Evolutionary conservation across 2,797 vertebrate genomes (phyloP).

Genomic region (Neostethus bicornis): DNA sequence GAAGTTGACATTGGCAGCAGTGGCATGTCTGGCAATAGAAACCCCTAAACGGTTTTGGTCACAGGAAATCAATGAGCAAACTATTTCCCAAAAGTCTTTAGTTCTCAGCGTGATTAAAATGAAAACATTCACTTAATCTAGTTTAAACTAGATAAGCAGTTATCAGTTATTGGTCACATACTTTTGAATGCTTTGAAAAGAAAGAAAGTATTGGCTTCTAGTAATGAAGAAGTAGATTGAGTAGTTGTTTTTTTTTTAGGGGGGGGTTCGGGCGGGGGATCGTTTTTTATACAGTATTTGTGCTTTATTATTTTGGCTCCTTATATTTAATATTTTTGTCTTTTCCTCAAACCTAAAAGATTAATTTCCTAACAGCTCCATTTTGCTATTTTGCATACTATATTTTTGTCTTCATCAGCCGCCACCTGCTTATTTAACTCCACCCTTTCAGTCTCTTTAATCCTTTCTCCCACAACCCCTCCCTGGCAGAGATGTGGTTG

Average conservation of each 20-base stretch:
- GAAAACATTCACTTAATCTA: constrained; percentile 48
- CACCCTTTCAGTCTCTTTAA: neutral
- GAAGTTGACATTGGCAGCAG: constrained; percentile 81
- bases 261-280: too few relatives aligned
- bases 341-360: constrained; percentile 1
- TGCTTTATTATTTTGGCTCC: neutral
- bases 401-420: constrained; percentile 10
- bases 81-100: constrained; percentile 61
- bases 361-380: constrained; percentile 20
- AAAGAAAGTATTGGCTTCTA: neutral
- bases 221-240: neutral
- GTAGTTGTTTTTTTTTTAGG: neutral
- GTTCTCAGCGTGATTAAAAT: constrained; percentile 46
- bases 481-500: constrained; percentile 67
- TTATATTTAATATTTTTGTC: neutral
- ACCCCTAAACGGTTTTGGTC: constrained; percentile 69
- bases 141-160: constrained; percentile 30
- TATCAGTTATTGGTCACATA: neutral
- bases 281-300: neutral
- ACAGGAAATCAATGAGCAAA: constrained; percentile 76
- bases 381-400: constrained; percentile 25
- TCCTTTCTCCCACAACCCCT: constrained; percentile 26
- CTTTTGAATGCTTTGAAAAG: constrained; percentile 5
- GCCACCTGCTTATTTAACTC: neutral
- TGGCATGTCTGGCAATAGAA: constrained; percentile 76